Percentiles rank a stretch among this genome's conserved stretches.
Conservation (phyloP, 2,113 vertebrate species). For the Chaetorhynchus papuensis region DNA sequence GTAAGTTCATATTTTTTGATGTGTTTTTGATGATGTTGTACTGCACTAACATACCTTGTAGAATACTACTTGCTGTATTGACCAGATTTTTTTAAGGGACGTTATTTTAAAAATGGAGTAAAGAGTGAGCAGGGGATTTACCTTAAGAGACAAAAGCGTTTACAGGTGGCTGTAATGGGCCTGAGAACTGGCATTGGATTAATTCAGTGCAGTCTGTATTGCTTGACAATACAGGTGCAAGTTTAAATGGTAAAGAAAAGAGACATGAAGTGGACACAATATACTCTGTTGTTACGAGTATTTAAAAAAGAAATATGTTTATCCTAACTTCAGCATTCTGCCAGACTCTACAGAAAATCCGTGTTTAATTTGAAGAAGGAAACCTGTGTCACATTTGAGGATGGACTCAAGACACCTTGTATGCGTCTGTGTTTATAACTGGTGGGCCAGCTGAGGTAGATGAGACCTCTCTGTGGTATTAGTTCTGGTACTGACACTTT, state of each 20-base stretch:
- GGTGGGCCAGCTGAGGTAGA: background rate
- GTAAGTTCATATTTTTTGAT: background rate
- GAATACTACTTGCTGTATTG: background rate
- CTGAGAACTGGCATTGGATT: background rate
- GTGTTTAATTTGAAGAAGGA: background rate
- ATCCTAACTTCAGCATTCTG: background rate
- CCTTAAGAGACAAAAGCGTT: accelerated
- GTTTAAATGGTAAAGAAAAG: background rate
- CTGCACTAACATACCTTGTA: background rate
- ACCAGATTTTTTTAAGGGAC: background rate
- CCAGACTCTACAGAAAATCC: background rate
- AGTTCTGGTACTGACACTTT: background rate
- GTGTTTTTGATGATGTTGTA: background rate
- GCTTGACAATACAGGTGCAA: background rate
- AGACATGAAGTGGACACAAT: background rate
- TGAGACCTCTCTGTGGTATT: background rate
- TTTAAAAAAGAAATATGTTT: background rate
- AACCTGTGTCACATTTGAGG: background rate
- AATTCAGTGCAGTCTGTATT: background rate
- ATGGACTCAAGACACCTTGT: background rate
- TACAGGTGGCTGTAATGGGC: background rate
- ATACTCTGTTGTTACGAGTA: background rate
- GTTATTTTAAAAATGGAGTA: background rate
- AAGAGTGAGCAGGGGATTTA: background rate
- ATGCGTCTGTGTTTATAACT: background rate